Conservation (phyloP, 1,140 invertebrate genomes). For the Drosophila ironensis region DNA sequence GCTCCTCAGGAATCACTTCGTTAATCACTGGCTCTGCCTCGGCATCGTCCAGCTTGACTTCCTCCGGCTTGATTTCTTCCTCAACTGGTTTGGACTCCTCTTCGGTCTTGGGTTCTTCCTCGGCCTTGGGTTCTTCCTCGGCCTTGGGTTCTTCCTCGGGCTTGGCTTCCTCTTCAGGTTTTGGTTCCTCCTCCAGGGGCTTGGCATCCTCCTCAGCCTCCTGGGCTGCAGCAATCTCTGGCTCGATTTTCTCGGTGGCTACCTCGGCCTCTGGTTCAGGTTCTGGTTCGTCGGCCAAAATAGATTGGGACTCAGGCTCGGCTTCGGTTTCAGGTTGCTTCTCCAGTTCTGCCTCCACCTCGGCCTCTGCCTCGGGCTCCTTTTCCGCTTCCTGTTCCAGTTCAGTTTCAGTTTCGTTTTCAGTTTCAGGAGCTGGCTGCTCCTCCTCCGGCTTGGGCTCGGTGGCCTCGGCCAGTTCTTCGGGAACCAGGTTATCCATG, state of each 20-base stretch:
- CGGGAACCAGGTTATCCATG: constrained; percentile 49
- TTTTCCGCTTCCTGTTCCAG: neutral
- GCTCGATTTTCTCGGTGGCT: neutral
- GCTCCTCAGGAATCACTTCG: neutral
- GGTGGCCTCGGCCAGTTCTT: constrained; percentile 25
- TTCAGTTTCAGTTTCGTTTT: neutral
- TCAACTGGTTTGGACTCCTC: neutral
- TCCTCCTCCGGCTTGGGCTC: constrained; percentile 7
- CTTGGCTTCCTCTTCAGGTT: constrained; percentile 3
- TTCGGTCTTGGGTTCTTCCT: neutral
- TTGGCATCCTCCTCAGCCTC: neutral
- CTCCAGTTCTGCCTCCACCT: neutral
- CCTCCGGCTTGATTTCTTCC: neutral
- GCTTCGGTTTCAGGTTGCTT: constrained; percentile 1
- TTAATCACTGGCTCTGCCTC: constrained; percentile 6
- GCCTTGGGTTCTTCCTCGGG: neutral
- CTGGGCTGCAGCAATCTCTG: neutral
- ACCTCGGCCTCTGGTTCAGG: neutral
- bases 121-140: neutral
- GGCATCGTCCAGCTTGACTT: constrained; percentile 6
- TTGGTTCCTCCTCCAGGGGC: constrained; percentile 5
- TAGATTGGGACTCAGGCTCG: too few species aligned
- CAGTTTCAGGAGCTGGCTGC: neutral
- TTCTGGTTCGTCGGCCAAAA: constrained; percentile 13
- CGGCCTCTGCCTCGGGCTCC: constrained; percentile 3